These are phyloP conservation scores for Alexandromys fortis DNA, from an alignment of 2,113 vertebrate species.

Conservation along the genomic window DNA sequence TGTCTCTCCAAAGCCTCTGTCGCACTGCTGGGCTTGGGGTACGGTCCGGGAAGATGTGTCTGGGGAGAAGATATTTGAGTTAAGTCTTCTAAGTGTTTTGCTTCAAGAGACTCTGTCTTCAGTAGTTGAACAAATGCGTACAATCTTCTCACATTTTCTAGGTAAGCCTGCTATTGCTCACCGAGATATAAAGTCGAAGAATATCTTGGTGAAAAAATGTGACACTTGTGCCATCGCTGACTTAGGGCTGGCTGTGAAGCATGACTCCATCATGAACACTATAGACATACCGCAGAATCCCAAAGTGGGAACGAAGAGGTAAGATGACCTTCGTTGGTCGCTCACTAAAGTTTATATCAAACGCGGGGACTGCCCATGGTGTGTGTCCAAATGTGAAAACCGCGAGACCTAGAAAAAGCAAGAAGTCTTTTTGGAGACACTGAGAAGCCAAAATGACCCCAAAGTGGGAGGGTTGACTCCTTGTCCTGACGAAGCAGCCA, in stretches of 20 bases:
- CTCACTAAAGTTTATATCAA: background rate
- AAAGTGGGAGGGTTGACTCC: background rate
- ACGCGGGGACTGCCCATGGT: background rate
- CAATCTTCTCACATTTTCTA: constrained; percentile 72
- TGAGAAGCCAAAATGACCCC: background rate
- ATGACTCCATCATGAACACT: constrained; percentile 93
- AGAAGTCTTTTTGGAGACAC: background rate
- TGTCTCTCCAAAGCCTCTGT: background rate
- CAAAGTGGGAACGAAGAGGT: constrained; percentile 97
- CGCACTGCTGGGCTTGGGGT: background rate
- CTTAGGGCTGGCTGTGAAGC: constrained; percentile 96
- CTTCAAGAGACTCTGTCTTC: background rate
- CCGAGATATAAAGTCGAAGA: constrained; percentile 98
- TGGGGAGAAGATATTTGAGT: background rate
- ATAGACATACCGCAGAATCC: constrained; percentile 96
- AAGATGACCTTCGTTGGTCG: background rate
- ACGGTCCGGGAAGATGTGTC: background rate
- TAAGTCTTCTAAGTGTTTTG: constrained; percentile 13
- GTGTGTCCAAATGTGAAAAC: background rate
- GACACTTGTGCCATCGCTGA: constrained; percentile 96
- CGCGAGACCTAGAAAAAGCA: background rate
- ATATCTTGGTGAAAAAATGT: constrained; percentile 97
- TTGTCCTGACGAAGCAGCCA: background rate
- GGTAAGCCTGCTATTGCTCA: constrained; percentile 98
- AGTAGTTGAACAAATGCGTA: background rate